Evolutionary conservation across 53 echinoderm and acorn worm species (phyloP).

Genomic region (Echinometra lucunter): DNA sequence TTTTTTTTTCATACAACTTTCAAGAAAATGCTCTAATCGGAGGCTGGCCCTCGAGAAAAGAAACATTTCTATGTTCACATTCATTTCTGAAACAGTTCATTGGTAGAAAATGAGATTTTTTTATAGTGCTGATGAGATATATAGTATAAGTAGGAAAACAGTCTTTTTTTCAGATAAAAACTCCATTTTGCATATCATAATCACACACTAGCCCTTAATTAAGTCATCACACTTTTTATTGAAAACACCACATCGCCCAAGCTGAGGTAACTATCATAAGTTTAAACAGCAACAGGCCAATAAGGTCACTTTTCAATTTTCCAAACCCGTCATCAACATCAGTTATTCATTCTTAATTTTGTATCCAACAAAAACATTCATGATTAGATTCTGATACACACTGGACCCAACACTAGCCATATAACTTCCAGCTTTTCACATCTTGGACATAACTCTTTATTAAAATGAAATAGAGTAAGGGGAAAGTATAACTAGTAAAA

Average conservation of each 20-base stretch:
- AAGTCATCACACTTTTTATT: slow-evolving; percentile 71
- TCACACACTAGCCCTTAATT: slow-evolving; percentile 66
- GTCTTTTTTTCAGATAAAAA: slow-evolving; percentile 68
- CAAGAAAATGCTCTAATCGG: slow-evolving; percentile 40
- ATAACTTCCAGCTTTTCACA: background rate
- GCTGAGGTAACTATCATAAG: slow-evolving; percentile 62
- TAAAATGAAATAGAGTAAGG: background rate
- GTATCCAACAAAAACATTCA: slow-evolving; percentile 37
- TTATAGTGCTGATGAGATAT: slow-evolving; percentile 66
- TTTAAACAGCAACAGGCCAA: slow-evolving; percentile 64
- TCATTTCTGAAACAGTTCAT: slow-evolving; percentile 54
- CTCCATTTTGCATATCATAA: slow-evolving; percentile 71
- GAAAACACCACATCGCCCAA: slow-evolving; percentile 70
- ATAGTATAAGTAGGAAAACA: slow-evolving; percentile 71
- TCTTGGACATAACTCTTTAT: background rate
- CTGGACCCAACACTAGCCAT: slow-evolving; percentile 46
- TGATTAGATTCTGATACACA: slow-evolving; percentile 1
- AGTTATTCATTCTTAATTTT: slow-evolving; percentile 13
- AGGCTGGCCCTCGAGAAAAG: background rate
- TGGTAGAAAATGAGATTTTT: slow-evolving; percentile 61
- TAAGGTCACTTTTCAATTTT: slow-evolving; percentile 69
- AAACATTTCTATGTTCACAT: slow-evolving; percentile 18
- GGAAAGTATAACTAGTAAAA: background rate
- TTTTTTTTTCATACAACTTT: slow-evolving; percentile 51
- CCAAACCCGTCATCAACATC: slow-evolving; percentile 67